Percentiles rank a stretch among this genome's conserved stretches.
Conservation (phyloP, 1,140 invertebrate species). For the Drosophila neocordata region DNA sequence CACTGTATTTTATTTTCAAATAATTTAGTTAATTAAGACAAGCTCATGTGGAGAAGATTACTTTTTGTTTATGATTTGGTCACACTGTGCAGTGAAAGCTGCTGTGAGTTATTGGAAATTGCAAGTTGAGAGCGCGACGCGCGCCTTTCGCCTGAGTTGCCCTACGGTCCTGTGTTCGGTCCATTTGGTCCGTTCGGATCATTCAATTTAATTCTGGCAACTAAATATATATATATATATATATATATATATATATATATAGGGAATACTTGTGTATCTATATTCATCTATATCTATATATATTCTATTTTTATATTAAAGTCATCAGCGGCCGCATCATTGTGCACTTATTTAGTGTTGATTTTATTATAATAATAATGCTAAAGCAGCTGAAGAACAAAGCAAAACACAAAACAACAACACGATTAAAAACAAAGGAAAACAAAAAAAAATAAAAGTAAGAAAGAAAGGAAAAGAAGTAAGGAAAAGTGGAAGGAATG, state of each 20-base stretch:
- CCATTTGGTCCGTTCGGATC: neutral
- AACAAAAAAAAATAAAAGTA: slow-evolving; percentile 11
- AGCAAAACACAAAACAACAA: slow-evolving; percentile 6
- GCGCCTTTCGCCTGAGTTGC: neutral
- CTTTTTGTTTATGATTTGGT: neutral
- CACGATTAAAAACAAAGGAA: neutral
- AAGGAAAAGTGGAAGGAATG: slow-evolving; percentile 15
- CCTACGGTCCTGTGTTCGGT: no score
- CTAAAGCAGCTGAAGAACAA: slow-evolving; percentile 38
- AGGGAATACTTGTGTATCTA: neutral
- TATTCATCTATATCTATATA: neutral
- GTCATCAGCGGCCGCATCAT: neutral
- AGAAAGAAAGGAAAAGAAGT: slow-evolving; percentile 14
- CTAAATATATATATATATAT: neutral
- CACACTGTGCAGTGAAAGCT: neutral
- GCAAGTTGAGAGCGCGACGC: slow-evolving; percentile 2
- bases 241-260: neutral
- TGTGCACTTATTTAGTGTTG: slow-evolving; percentile 41
- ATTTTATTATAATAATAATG: slow-evolving; percentile 75
- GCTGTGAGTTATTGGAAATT: slow-evolving; percentile 7
- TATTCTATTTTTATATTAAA: slow-evolving; percentile 7
- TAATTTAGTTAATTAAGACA: no score
- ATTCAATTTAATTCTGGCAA: neutral
- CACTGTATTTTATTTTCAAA: no score
- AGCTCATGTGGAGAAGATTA: no score